A percentile compares a stretch with the other conserved stretches of the same genome.
These are phyloP conservation scores for Trissolcus japonicus DNA, from an alignment of 2,888 invertebrate species.

Conservation along the genomic window DNA sequence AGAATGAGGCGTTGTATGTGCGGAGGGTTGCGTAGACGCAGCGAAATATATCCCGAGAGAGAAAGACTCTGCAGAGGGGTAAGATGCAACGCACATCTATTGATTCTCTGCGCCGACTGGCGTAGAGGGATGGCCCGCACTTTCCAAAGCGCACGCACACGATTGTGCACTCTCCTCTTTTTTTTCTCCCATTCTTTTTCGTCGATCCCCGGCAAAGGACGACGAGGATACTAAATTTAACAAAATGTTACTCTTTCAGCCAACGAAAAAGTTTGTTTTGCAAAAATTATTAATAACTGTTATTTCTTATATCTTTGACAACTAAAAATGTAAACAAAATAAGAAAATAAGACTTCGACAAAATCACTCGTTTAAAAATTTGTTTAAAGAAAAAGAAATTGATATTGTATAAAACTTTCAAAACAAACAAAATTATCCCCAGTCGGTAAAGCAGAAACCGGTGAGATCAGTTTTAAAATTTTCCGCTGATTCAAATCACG, in stretches of 20 bases:
- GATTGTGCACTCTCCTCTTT: slow-evolving; percentile 43
- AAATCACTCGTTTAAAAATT: too few relatives aligned
- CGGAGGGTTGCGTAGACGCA: slow-evolving; percentile 63
- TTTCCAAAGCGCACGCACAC: slow-evolving; percentile 63
- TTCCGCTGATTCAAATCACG: slow-evolving; percentile 6
- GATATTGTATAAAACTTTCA: too few relatives aligned
- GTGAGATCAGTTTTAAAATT: not conserved
- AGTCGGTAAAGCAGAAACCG: not conserved
- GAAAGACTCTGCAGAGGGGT: slow-evolving; percentile 62
- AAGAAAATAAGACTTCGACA: too few relatives aligned
- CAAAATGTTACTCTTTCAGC: too few relatives aligned
- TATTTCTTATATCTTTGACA: too few relatives aligned
- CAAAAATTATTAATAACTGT: too few relatives aligned
- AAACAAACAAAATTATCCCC: not conserved
- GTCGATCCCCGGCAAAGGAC: slow-evolving; percentile 4
- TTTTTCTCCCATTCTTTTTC: slow-evolving; percentile 21
- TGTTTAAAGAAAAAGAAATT: too few relatives aligned
- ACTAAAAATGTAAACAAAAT: not conserved
- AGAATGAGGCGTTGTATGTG: slow-evolving; percentile 33
- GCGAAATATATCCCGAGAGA: slow-evolving; percentile 60
- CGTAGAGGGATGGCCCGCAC: slow-evolving; percentile 60
- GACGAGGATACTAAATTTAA: not conserved
- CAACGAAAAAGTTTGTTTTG: too few relatives aligned
- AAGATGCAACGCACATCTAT: slow-evolving; percentile 75
- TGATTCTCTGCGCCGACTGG: slow-evolving; percentile 67